phyloP scores from a whole-genome alignment of 2,113 vertebrate genomes.

The Mirza zaza region DNA sequence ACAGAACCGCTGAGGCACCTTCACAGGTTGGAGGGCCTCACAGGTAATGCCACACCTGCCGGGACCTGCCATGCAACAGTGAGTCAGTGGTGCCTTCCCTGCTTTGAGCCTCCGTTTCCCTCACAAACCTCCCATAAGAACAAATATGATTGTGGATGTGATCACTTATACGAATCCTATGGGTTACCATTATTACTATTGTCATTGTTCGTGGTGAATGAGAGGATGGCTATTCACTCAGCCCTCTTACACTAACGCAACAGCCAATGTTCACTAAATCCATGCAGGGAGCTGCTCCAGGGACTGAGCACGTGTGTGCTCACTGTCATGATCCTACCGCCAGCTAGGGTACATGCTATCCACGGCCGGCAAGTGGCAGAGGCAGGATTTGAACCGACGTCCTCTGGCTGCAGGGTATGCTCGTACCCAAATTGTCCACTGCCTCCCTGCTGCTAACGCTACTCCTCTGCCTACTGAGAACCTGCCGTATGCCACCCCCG shows the following conservation, averaged over 20 bases:
- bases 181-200: neutral
- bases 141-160: neutral
- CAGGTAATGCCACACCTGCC: neutral
- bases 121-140: neutral
- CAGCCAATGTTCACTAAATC: accelerated
- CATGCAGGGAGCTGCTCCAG: neutral
- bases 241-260: neutral
- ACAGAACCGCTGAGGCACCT: neutral
- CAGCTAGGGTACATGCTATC: accelerated
- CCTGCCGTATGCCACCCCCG: neutral
- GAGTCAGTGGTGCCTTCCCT: neutral
- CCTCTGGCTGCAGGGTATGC: neutral
- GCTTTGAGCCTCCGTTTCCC: neutral
- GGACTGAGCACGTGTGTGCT: accelerated
- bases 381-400: neutral
- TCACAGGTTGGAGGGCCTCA: neutral
- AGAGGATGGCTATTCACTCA: neutral
- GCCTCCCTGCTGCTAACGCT: neutral
- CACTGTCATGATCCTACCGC: accelerated
- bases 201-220: neutral
- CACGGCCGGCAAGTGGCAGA: neutral
- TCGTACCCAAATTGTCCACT: neutral
- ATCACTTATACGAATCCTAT: neutral
- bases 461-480: neutral
- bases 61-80: neutral